Evolutionary conservation across 2,113 vertebrate genomes (phyloP).

Genomic region (Pachycephala philippinensis): DNA sequence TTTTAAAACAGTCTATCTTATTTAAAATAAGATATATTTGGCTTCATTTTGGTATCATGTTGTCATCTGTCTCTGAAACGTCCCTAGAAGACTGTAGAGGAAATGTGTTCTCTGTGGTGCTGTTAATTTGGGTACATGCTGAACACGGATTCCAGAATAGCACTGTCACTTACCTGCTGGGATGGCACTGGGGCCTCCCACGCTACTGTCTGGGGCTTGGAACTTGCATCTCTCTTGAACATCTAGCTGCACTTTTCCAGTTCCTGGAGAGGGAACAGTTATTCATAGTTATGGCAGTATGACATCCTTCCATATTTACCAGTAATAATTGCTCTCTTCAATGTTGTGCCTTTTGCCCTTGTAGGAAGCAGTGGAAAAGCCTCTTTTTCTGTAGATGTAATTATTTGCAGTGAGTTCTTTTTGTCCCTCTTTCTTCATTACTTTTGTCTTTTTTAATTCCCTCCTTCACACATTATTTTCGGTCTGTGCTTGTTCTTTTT

Average conservation of each 20-base stretch:
- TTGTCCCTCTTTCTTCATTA: neutral
- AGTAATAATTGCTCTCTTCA: neutral
- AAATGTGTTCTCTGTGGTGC: neutral
- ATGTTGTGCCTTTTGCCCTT: neutral
- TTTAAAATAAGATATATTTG: neutral
- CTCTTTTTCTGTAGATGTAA: neutral
- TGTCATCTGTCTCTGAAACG: neutral
- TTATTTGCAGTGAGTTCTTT: fast-evolving
- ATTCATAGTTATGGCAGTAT: neutral
- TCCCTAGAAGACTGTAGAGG: neutral
- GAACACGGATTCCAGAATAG: neutral
- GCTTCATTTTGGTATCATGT: neutral
- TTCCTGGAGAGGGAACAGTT: neutral
- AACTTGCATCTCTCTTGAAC: neutral
- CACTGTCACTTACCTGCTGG: neutral
- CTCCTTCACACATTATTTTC: neutral
- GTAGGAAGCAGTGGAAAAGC: neutral
- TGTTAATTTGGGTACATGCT: neutral
- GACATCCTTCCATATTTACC: neutral
- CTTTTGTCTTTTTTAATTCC: neutral
- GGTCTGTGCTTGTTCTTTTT: neutral
- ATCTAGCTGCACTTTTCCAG: constrained; percentile 18
- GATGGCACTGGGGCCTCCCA: neutral
- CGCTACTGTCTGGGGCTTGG: neutral
- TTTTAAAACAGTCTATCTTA: neutral